phyloP scores from a whole-genome alignment of 2,888 invertebrate species.

The Strigamia maritima region DNA sequence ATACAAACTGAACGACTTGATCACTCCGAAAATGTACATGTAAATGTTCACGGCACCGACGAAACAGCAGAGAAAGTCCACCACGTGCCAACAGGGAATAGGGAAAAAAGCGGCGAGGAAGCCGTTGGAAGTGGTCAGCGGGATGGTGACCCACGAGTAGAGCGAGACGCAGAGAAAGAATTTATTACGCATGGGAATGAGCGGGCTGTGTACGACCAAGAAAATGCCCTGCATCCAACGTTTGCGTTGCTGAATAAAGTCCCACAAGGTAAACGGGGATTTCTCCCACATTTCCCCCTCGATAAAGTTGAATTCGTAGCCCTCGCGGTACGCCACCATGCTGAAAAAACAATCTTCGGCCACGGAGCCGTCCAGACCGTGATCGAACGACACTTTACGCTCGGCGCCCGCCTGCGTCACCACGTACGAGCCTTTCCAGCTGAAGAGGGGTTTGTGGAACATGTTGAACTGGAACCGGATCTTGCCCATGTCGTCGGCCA shows the following conservation, averaged over 20 bases:
- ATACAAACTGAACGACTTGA: constrained; percentile 88
- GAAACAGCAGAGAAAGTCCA: constrained; percentile 85
- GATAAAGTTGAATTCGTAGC: constrained; percentile 89
- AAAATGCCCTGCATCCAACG: constrained; percentile 73
- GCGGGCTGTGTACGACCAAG: constrained; percentile 56
- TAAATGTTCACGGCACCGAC: constrained; percentile 92
- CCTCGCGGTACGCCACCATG: constrained; percentile 87
- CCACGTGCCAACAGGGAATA: constrained; percentile 65
- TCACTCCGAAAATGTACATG: constrained; percentile 97
- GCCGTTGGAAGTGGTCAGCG: constrained; percentile 85
- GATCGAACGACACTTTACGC: constrained; percentile 85
- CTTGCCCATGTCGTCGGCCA: constrained; percentile 97
- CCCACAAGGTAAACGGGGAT: constrained; percentile 90
- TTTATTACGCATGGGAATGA: constrained; percentile 75
- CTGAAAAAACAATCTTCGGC: constrained; percentile 97
- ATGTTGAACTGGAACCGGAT: constrained; percentile 83
- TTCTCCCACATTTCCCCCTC: constrained; percentile 99
- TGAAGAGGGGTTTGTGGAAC: constrained; percentile 92
- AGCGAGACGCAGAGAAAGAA: constrained; percentile 79
- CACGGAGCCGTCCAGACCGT: constrained; percentile 94
- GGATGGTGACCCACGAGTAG: constrained; percentile 95
- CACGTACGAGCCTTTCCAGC: constrained; percentile 97
- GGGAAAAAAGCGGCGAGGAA: constrained; percentile 80
- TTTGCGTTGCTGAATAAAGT: constrained; percentile 93
- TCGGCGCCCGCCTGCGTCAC: constrained; percentile 93